phyloP scores from a whole-genome alignment of 2,888 invertebrate genomes.

The Erpobdella octoculata region DNA sequence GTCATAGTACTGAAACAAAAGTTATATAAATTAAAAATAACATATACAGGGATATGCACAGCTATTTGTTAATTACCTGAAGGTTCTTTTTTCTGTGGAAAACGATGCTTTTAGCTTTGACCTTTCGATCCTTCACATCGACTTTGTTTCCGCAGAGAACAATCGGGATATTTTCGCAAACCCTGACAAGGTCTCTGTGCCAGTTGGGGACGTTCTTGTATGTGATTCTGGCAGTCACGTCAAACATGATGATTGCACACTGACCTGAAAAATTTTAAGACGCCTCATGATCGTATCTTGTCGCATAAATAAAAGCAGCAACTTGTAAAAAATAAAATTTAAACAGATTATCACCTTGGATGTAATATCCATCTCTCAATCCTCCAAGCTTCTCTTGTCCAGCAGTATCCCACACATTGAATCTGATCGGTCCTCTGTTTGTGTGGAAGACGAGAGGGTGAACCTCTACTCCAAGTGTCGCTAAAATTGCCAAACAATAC shows the following conservation, averaged over 20 bases:
- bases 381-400: slow-evolving; percentile 99
- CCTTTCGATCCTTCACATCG: slow-evolving; percentile 98
- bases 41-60: too few relatives aligned
- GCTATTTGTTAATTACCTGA: too few relatives aligned
- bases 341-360: slow-evolving; percentile 69
- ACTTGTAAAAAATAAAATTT: not conserved
- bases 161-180: slow-evolving; percentile 99
- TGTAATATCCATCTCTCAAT: slow-evolving; percentile 95
- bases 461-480: slow-evolving; percentile 96
- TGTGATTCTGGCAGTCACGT: slow-evolving; percentile 96
- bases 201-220: slow-evolving; percentile 99
- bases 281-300: too few relatives aligned
- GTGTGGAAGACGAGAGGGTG: slow-evolving; percentile 97
- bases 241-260: slow-evolving; percentile 95
- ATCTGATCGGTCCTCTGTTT: slow-evolving; percentile 88
- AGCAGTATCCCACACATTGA: slow-evolving; percentile 99
- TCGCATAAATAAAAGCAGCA: too few relatives aligned
- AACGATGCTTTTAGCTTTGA: slow-evolving; percentile 97
- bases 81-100: slow-evolving; percentile 99
- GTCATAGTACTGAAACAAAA: slow-evolving; percentile 82
- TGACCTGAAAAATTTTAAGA: slow-evolving; percentile 55
- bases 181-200: slow-evolving; percentile 96
- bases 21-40: too few relatives aligned
- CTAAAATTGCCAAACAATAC: too few relatives aligned
- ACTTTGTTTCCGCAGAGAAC: slow-evolving; percentile 99